Conservation (phyloP, 1,140 invertebrate species). For the Magallana ariakensis region DNA sequence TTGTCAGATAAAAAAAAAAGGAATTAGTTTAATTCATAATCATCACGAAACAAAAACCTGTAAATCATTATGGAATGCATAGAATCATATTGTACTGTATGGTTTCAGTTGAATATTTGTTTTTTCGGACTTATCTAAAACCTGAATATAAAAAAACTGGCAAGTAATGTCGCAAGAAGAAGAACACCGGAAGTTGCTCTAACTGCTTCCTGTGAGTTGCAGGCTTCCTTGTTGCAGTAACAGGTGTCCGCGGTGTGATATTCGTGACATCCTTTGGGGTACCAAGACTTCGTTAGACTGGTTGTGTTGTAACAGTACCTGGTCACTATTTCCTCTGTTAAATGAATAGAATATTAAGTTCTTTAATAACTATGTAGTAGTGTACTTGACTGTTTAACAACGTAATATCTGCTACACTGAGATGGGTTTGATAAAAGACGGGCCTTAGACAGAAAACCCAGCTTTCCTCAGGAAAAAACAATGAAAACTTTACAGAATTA, state of each 20-base stretch:
- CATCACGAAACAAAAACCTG: no score
- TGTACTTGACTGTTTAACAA: no score
- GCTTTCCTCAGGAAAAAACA: no score
- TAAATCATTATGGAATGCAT: not conserved
- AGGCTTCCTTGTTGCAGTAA: slow-evolving; percentile 17
- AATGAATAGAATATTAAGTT: not conserved
- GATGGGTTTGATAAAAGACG: no score
- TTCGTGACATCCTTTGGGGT: not conserved
- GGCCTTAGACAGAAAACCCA: no score
- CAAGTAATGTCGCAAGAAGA: not conserved
- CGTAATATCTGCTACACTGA: no score
- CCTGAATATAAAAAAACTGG: not conserved
- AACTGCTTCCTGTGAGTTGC: slow-evolving; percentile 5
- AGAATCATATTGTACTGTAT: not conserved
- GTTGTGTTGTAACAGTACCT: slow-evolving; percentile 6
- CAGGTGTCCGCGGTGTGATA: not conserved
- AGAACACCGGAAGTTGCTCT: not conserved
- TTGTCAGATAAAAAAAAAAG: no score
- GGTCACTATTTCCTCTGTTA: not conserved
- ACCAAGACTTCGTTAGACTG: not conserved
- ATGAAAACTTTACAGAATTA: no score
- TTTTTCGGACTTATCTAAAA: not conserved
- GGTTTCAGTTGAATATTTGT: not conserved
- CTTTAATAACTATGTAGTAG: not conserved
- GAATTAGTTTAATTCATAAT: no score